Evolutionary conservation across 2,888 invertebrate genomes (phyloP).

Genomic region (Diploptera punctata): DNA sequence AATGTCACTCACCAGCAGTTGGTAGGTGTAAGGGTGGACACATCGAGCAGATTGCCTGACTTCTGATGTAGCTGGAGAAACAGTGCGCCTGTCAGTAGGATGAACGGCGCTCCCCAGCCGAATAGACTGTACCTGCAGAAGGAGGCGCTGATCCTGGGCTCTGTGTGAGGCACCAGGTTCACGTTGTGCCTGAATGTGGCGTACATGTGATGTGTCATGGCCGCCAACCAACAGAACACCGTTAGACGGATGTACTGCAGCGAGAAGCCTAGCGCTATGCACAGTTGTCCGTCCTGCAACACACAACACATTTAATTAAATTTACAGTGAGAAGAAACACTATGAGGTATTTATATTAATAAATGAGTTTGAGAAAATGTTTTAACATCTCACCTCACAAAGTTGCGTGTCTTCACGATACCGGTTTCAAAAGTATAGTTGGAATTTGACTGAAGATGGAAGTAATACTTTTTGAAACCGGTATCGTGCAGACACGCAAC

Average conservation of each 20-base stretch:
- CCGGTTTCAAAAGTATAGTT: too few relatives aligned
- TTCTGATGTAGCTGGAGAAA: constrained; percentile 61
- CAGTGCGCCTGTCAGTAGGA: constrained; percentile 61
- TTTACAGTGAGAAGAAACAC: too few relatives aligned
- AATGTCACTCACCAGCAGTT: constrained; percentile 62
- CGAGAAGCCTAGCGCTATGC: constrained; percentile 65
- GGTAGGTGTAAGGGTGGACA: constrained; percentile 57
- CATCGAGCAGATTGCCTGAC: constrained; percentile 56
- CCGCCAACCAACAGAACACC: constrained; percentile 71
- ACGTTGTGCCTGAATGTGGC: constrained; percentile 56
- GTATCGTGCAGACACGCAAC: too few relatives aligned
- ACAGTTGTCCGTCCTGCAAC: constrained; percentile 64
- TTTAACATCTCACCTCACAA: too few relatives aligned
- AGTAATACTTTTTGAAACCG: too few relatives aligned
- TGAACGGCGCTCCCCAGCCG: constrained; percentile 69
- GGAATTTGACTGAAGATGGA: too few relatives aligned
- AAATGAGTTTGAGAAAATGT: too few relatives aligned
- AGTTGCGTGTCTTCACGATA: too few relatives aligned
- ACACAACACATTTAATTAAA: too few relatives aligned
- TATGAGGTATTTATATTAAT: too few relatives aligned
- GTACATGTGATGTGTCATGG: constrained; percentile 70
- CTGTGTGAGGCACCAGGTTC: constrained; percentile 55
- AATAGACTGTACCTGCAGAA: constrained; percentile 64
- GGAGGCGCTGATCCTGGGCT: constrained; percentile 56
- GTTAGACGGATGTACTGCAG: constrained; percentile 70